These are phyloP conservation scores for Cotesia glomerata DNA, from an alignment of 1,140 invertebrate species.

Conservation along the genomic window DNA sequence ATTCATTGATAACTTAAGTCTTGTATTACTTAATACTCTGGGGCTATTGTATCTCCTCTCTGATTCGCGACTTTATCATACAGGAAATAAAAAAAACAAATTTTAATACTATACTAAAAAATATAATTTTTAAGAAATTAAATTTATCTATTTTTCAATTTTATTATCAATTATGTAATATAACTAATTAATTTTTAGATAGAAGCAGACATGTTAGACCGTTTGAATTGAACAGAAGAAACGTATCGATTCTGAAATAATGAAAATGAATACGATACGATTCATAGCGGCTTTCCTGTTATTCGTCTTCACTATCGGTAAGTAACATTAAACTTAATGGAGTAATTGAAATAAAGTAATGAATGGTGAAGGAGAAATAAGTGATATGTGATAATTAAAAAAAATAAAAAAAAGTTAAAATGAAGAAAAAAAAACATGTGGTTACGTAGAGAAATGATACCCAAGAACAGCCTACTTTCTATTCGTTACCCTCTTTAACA, in stretches of 20 bases:
- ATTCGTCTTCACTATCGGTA: conserved; percentile 2
- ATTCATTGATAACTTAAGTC: conserved; percentile 11
- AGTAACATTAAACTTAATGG: not conserved
- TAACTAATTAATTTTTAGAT: not conserved
- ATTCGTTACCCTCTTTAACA: conserved; percentile 49
- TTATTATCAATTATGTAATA: not conserved
- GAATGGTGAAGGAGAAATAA: not conserved
- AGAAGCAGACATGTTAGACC: conserved; percentile 23
- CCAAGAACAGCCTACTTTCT: conserved; percentile 46
- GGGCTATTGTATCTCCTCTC: not conserved
- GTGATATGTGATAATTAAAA: not conserved
- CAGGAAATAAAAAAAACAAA: not conserved
- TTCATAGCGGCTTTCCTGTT: conserved; percentile 14
- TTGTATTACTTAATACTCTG: not conserved
- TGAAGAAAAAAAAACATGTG: not conserved
- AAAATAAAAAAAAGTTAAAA: not conserved
- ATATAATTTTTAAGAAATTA: too few species aligned
- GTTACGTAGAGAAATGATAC: conserved; percentile 23
- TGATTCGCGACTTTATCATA: conserved; percentile 3
- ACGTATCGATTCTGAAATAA: not conserved
- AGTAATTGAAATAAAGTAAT: not conserved
- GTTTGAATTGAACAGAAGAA: conserved; percentile 23
- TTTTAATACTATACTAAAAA: too few species aligned
- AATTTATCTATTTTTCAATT: not conserved
- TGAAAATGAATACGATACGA: conserved; percentile 28